Percentiles rank a stretch among this genome's conserved stretches.
Conservation (phyloP, 2,113 vertebrate genomes). For the Zosterops hypoxanthus region DNA sequence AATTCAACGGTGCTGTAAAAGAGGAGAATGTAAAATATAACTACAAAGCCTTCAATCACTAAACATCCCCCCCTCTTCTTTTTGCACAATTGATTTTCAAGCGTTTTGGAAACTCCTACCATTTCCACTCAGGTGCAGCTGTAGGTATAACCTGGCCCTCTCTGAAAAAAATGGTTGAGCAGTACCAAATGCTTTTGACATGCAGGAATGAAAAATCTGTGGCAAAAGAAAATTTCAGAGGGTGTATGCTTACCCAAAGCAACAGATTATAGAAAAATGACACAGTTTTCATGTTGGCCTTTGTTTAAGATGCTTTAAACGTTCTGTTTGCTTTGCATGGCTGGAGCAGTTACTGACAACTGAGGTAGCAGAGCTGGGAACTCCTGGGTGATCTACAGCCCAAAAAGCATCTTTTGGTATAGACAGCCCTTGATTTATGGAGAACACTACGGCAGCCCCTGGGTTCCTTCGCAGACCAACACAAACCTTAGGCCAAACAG, state of each 20-base stretch:
- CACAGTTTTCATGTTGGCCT: background rate
- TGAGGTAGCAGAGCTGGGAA: background rate
- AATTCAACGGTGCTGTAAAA: background rate
- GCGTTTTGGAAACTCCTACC: background rate
- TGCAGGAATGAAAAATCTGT: background rate
- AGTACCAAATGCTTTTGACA: background rate
- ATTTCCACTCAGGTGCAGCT: background rate
- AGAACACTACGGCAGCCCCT: background rate
- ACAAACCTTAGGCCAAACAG: background rate
- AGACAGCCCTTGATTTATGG: background rate
- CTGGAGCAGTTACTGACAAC: background rate
- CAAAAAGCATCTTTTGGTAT: background rate
- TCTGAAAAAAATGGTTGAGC: background rate
- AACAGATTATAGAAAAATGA: background rate
- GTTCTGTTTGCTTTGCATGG: background rate
- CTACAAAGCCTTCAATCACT: background rate
- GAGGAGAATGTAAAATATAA: background rate
- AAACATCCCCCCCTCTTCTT: background rate
- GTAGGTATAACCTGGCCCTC: background rate
- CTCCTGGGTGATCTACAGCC: background rate
- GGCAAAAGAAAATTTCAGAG: background rate
- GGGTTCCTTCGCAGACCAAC: background rate
- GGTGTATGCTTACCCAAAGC: background rate
- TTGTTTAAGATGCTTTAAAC: background rate
- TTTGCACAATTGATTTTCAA: background rate